Base-by-base conservation (phyloP, 2,888 invertebrate genomes). In the Brachypterus glaber region DNA sequence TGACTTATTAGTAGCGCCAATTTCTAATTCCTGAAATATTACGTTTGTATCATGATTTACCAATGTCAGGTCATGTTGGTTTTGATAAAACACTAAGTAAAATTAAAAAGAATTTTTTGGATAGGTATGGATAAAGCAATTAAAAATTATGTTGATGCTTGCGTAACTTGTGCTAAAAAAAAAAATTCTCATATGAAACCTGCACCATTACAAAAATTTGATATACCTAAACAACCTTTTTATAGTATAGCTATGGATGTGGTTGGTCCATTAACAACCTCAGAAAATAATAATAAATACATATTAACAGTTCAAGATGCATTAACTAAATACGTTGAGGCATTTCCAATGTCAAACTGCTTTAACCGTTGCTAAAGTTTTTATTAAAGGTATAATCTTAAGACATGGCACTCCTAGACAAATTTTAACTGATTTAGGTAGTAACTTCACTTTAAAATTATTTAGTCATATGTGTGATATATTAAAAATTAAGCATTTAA, bases 61-160 rank as follows among this genome's bases (percentile, higher is more conserved):
- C 46, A 2, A 32, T 48, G 4, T 46, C 49, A 17, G 54, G 55
- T n/a, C 55, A 58, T 44, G 44, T 37, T 5, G 54, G 54, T n/a
- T 33, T 46, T 4, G 47, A 53, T 4, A 49, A 50, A 33, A 57
- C 56, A 1, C 43, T 41, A 4, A 43, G 39, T 5, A 9, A 43
- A 12, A 44, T 57, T 2, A 39, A 42, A 30, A 24, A 17, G 33
- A 11, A 54, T 45, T 34, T 47, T 39, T 26, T 55, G 56, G 57
- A 44, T 39, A 7, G 43, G 39, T 1, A 46, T 57, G 43, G 40
- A 34, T 8, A 31, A 31, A 13, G 48, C 50, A 21, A 42, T 57
- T 0, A 45, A 45, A 33, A 30, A 45, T 1, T 55, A 43, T 29
- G 43, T 52, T 1, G 37, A 37, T 14, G 34, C 30, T 2, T 57